Evolutionary conservation across 2,113 vertebrate genomes (phyloP), one percentile per base, ranked within the genome.

Genomic region (Xiphias gladius): DNA sequence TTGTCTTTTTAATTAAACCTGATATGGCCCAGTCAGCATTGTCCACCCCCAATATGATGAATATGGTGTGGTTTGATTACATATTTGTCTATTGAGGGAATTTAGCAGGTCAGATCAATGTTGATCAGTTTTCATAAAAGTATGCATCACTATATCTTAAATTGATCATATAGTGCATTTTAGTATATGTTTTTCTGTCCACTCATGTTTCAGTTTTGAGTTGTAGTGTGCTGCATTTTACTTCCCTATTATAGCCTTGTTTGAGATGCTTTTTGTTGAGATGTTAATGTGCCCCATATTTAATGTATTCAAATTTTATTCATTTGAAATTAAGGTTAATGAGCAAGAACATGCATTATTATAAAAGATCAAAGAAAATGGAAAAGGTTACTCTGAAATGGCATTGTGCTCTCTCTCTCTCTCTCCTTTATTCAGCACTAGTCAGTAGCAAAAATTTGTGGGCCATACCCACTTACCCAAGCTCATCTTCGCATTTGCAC

Each of bases 301-400:
- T 75, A 54, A 74, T 74, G 1, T 46, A 75, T 82, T 75, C 10
- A 32, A 69, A 82, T 75, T 62, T 2, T 32, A 68, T 75, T 75
- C 55, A 54, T 69, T 57, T 35, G 8, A 65, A 46, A 72, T 19
- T 30, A 30, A 28, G n/a, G 52, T 52, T 62, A 58, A 80, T 66
- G 20, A 71, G 35, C 26, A 30, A 64, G 59, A 80, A 80, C n/a
- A 55, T 48, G 4, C 39, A 20, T 52, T 41, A 68, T 73, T n/a
- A 68, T 62, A 2, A 61, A 61, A 59, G 71, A 81, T 67, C 63
- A 74, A 81, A 67, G 30, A 24, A 59, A 50, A 48, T 37, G 13
- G 19, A 65, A 65, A 52, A 14, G 7, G 39, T 59, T 19, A 30
- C 17, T 46, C 14, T 57, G 20, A 63, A 55, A 59, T 30, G 14